Base-by-base conservation (phyloP, 35 echinoderm and acorn worm genomes). In the Patiria miniata region DNA sequence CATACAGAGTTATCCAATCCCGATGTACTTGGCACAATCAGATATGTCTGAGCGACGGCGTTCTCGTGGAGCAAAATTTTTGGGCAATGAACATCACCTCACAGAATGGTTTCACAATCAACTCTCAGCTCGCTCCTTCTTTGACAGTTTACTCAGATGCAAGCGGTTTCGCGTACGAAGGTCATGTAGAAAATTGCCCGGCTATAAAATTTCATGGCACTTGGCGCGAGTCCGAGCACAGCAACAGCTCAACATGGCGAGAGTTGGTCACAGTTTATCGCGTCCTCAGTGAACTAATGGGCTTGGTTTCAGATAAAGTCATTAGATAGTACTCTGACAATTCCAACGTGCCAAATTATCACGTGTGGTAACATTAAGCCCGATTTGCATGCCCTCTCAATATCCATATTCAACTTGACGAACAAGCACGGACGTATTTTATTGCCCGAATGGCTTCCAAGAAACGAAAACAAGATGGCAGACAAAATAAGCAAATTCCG, bases 261-360 rank as follows among this genome's bases (percentile, higher is more conserved):
- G 60, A 68, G 18, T n/a, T 68, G 8, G 59, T 36, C 23, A 38
- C 84, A 22, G 84, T 86, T 37, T 37, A 22, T 37, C 14, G 38
- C 33, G 7, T 79, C 17, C 37, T 88, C 28, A 12, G 18, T 0
- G 19, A 78, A 5, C 28, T 40, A 39, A 0, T 9, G 1, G 5
- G 14, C 33, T 1, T 88, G 42, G 47, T 88, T 51, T 22, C 37
- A 5, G 36, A 82, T 52, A 54, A 89, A 77, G 83, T 59, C 10
- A 22, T 83, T 29, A 82, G 77, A 21, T 82, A 56, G 87, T 83
- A 69, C 47, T 14, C 87, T 15, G 79, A 89, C 39, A 89, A 83
- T 68, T 19, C 55, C 22, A 83, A 77, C 50, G 87, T 83, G 10
- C 80, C 79, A 60, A 21, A 89, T 89, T 44, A 89, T 83, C 68